These are phyloP conservation scores for Pyrocoelia pectoralis DNA, from an alignment of 2,888 invertebrate species.

Conservation along the genomic window DNA sequence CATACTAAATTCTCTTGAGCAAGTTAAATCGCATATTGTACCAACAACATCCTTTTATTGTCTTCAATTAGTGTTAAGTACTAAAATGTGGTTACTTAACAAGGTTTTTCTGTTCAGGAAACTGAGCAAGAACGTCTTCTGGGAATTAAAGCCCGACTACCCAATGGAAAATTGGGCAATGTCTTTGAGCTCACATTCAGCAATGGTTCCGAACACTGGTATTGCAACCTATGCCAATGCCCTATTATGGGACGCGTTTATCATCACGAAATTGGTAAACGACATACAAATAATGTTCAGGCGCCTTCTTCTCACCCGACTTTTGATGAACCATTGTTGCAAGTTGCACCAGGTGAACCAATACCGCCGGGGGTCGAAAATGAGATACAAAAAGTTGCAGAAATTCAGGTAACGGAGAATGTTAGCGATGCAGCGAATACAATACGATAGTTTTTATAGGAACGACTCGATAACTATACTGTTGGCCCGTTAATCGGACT, in stretches of 20 bases:
- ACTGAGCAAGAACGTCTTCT: slow-evolving; percentile 54
- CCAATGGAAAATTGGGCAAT: slow-evolving; percentile 52
- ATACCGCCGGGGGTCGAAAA: slow-evolving; percentile 76
- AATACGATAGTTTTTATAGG: slow-evolving; percentile 46
- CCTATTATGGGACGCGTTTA: slow-evolving; percentile 58
- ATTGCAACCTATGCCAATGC: slow-evolving; percentile 57
- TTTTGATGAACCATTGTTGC: slow-evolving; percentile 31
- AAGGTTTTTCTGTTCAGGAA: slow-evolving; percentile 46
- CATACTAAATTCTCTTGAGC: too few relatives aligned
- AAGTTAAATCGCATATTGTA: too few relatives aligned
- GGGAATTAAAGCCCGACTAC: slow-evolving; percentile 50
- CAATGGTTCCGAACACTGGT: slow-evolving; percentile 55
- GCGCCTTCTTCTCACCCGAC: slow-evolving; percentile 23
- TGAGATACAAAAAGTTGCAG: slow-evolving; percentile 60
- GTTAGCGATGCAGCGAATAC: not conserved
- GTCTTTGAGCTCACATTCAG: slow-evolving; percentile 54
- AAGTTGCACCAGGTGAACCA: slow-evolving; percentile 71
- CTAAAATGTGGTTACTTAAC: too few relatives aligned
- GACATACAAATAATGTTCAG: slow-evolving; percentile 50
- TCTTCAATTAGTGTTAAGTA: too few relatives aligned
- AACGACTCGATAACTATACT: slow-evolving; percentile 63
- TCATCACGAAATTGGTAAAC: slow-evolving; percentile 56
- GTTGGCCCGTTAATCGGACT: slow-evolving; percentile 71
- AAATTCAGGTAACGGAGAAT: slow-evolving; percentile 53
- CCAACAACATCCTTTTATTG: too few relatives aligned